These are phyloP conservation scores for Villa cingulata DNA, from an alignment of 2,888 invertebrate genomes.

Conservation along the genomic window DNA sequence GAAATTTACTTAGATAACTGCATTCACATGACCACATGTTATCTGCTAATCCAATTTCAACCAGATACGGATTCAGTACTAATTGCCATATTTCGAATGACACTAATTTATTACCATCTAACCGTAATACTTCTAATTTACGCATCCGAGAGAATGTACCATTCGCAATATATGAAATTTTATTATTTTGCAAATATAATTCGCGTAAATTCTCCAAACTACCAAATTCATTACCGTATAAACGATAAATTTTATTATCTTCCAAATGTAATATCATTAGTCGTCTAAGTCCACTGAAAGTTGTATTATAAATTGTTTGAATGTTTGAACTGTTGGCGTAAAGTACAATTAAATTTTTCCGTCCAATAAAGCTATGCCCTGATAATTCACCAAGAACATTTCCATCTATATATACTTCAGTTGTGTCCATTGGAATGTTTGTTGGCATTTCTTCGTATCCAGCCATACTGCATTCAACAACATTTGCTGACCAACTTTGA, in stretches of 20 bases:
- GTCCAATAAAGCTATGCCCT: slow-evolving; percentile 80
- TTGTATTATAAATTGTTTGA: slow-evolving; percentile 72
- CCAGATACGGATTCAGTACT: slow-evolving; percentile 67
- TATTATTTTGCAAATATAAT: slow-evolving; percentile 75
- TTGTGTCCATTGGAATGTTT: slow-evolving; percentile 89
- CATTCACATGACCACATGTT: slow-evolving; percentile 91
- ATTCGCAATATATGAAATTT: slow-evolving; percentile 69
- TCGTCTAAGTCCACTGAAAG: slow-evolving; percentile 74
- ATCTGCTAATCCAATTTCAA: slow-evolving; percentile 68
- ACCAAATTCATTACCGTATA: slow-evolving; percentile 71
- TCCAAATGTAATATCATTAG: slow-evolving; percentile 72
- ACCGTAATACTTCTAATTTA: slow-evolving; percentile 67
- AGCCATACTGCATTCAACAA: slow-evolving; percentile 77
- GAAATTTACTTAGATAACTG: slow-evolving; percentile 63
- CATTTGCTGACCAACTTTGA: slow-evolving; percentile 83
- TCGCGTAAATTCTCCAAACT: slow-evolving; percentile 71
- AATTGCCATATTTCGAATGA: slow-evolving; percentile 80
- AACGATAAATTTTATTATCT: slow-evolving; percentile 65
- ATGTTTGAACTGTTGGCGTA: slow-evolving; percentile 83
- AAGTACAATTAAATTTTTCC: slow-evolving; percentile 75
- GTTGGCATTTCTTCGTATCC: slow-evolving; percentile 72
- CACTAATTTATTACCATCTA: slow-evolving; percentile 71
- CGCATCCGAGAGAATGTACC: slow-evolving; percentile 68
- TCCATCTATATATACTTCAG: slow-evolving; percentile 86
- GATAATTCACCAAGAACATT: slow-evolving; percentile 77